Evolutionary conservation across 2,888 invertebrate species (phyloP).

Genomic region (Actias luna): DNA sequence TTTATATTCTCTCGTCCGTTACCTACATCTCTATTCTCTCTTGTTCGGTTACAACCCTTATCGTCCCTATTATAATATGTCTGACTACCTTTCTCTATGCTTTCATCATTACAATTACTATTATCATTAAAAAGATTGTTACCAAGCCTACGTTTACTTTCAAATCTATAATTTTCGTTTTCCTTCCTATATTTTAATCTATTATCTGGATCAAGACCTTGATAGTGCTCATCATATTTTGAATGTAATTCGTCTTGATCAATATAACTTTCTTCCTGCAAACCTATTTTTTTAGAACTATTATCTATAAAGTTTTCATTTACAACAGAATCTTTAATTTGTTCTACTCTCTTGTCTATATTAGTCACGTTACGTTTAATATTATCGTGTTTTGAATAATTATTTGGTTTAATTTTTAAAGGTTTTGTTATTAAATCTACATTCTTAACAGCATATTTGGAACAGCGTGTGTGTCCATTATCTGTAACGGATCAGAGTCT

Average conservation of each 20-base stretch:
- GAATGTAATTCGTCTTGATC: neutral
- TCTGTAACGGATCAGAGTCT: slow-evolving; percentile 73
- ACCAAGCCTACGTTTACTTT: neutral
- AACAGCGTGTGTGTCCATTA: slow-evolving; percentile 45
- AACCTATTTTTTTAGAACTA: neutral
- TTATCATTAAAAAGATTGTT: neutral
- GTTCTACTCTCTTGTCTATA: neutral
- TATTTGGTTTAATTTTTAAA: slow-evolving; percentile 9
- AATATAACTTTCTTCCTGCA: neutral
- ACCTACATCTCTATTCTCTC: slow-evolving; percentile 47
- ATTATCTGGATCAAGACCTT: neutral
- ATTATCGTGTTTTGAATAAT: neutral
- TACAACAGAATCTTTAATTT: neutral
- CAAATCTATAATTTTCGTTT: neutral
- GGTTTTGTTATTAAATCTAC: slow-evolving; percentile 22
- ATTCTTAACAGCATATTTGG: slow-evolving; percentile 27
- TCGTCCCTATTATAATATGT: neutral
- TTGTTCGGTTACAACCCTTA: slow-evolving; percentile 30
- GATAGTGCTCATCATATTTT: neutral
- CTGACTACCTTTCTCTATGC: neutral
- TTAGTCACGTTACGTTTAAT: neutral
- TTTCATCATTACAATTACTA: neutral
- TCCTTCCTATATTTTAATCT: neutral
- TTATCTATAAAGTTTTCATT: slow-evolving; percentile 1
- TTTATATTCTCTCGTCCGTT: slow-evolving; percentile 58